Evolutionary conservation across 2,888 invertebrate genomes (phyloP).

Genomic region (Acanthoscelides obtectus): DNA sequence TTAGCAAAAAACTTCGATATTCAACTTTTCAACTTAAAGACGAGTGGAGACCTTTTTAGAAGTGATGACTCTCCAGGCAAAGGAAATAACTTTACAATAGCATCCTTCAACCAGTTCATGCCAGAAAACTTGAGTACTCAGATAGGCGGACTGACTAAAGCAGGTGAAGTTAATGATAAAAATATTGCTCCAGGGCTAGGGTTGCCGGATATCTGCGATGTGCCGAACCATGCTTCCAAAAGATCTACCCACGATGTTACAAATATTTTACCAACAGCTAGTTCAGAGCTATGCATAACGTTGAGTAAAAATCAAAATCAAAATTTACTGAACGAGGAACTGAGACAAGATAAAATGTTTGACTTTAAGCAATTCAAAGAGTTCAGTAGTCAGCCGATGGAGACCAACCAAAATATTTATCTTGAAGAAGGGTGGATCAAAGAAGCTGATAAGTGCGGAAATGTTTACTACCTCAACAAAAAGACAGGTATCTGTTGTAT

Average conservation of each 20-base stretch:
- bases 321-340: slow-evolving; percentile 13
- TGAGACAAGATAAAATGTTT: slow-evolving; percentile 11
- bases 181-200: background rate
- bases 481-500: slow-evolving; percentile 30
- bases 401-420: slow-evolving; percentile 1
- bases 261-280: background rate
- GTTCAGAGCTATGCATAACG: slow-evolving; percentile 6
- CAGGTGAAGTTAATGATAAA: background rate
- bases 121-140: slow-evolving; percentile 14
- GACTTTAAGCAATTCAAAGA: slow-evolving; percentile 10
- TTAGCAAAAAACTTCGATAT: background rate
- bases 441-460: slow-evolving; percentile 31
- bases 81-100: slow-evolving; percentile 8
- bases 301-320: slow-evolving; percentile 13
- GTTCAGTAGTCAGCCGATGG: slow-evolving; percentile 14
- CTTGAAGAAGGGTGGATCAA: slow-evolving; percentile 24
- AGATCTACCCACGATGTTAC: background rate
- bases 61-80: background rate
- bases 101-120: slow-evolving; percentile 10
- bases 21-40: background rate
- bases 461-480: slow-evolving; percentile 33
- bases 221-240: background rate
- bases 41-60: background rate
- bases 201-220: too few species aligned
- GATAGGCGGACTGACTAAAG: slow-evolving; percentile 1